phyloP scores from a whole-genome alignment of 2,888 invertebrate genomes.

The Monochamus alternatus region DNA sequence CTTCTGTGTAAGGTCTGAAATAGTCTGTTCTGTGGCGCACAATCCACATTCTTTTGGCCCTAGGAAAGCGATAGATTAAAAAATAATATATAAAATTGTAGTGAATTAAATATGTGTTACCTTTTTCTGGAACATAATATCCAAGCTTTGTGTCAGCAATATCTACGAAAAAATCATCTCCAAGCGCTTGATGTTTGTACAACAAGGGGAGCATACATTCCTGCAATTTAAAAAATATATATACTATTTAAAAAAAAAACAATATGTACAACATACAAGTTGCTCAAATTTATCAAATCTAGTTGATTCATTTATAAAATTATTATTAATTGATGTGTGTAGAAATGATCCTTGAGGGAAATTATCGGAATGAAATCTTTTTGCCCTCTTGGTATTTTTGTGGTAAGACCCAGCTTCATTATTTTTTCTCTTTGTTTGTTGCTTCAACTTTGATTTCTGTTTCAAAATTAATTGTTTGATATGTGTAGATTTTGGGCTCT shows the following conservation, averaged over 20 bases:
- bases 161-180: slow-evolving; percentile 63
- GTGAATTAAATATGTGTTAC: slow-evolving; percentile 42
- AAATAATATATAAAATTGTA: background rate
- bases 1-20: slow-evolving; percentile 56
- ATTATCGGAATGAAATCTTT: slow-evolving; percentile 40
- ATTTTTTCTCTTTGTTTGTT: slow-evolving; percentile 35
- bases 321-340: slow-evolving; percentile 56
- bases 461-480: slow-evolving; percentile 58
- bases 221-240: slow-evolving; percentile 48
- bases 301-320: slow-evolving; percentile 48
- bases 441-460: slow-evolving; percentile 51
- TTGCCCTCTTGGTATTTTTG: slow-evolving; percentile 34
- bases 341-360: slow-evolving; percentile 55
- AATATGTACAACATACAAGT: slow-evolving; percentile 53
- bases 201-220: slow-evolving; percentile 62
- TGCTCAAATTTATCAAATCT: slow-evolving; percentile 57
- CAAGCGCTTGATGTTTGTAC: slow-evolving; percentile 62
- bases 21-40: slow-evolving; percentile 58
- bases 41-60: slow-evolving; percentile 59
- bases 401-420: slow-evolving; percentile 14
- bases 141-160: slow-evolving; percentile 62
- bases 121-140: slow-evolving; percentile 60
- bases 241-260: background rate
- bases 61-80: slow-evolving; percentile 36
- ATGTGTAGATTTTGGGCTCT: slow-evolving; percentile 58